A percentile compares a stretch with the other conserved stretches of the same genome.
Conservation (phyloP, 2,113 vertebrate genomes). For the Puma concolor region DNA sequence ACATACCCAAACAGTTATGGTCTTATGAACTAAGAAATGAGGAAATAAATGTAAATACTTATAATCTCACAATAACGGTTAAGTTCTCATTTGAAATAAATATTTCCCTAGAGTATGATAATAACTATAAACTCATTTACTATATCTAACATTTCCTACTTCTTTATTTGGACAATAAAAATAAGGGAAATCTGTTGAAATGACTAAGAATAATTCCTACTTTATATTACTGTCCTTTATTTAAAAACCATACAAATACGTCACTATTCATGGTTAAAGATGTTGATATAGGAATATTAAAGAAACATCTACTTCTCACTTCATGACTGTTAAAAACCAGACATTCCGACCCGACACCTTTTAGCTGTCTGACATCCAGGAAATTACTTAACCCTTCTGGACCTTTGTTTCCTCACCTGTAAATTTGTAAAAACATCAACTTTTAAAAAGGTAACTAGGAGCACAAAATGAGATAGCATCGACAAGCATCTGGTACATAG, state of each 20-base stretch:
- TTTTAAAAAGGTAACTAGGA: slow-evolving; percentile 19
- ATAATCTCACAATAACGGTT: neutral
- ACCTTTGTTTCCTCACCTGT: neutral
- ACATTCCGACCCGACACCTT: neutral
- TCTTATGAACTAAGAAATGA: slow-evolving; percentile 18
- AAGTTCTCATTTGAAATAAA: slow-evolving; percentile 36
- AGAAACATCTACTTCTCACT: neutral
- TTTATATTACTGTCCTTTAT: neutral
- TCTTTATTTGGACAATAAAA: slow-evolving; percentile 39
- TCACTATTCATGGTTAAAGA: neutral
- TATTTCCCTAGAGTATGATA: slow-evolving; percentile 19
- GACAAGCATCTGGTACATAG: neutral
- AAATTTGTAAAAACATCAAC: slow-evolving; percentile 7
- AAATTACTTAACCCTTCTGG: neutral
- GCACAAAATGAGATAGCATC: slow-evolving; percentile 25
- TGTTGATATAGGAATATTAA: neutral
- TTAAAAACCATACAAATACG: slow-evolving; percentile 21
- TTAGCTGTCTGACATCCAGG: neutral
- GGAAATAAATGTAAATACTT: slow-evolving; percentile 47
- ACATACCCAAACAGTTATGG: neutral
- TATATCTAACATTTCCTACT: slow-evolving; percentile 25
- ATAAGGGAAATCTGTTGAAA: slow-evolving; percentile 27
- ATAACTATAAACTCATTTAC: neutral
- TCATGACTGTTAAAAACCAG: slow-evolving; percentile 20
- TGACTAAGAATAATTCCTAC: slow-evolving; percentile 42